These are phyloP conservation scores for Agonopterix alstromeriana DNA, from an alignment of 2,888 invertebrate species.

Conservation along the genomic window DNA sequence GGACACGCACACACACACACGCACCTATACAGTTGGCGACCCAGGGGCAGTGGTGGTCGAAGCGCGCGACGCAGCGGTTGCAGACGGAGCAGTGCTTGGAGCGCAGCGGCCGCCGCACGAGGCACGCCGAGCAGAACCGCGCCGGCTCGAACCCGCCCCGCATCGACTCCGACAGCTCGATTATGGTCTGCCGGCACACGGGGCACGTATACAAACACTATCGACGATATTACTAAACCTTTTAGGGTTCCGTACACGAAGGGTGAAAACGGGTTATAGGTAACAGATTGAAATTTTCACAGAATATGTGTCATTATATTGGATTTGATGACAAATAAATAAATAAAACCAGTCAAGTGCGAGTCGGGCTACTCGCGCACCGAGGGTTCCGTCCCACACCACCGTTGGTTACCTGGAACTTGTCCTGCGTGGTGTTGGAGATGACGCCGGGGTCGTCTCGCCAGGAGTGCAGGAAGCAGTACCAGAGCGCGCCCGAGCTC, in stretches of 20 bases:
- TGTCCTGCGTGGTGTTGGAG: constrained; percentile 87
- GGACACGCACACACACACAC: constrained; percentile 17
- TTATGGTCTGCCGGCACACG: constrained; percentile 81
- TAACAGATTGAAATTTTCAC: no score
- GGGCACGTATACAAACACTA: neutral
- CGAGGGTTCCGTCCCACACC: no score
- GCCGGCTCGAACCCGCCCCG: constrained; percentile 91
- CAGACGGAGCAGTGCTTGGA: constrained; percentile 99
- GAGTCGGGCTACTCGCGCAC: no score
- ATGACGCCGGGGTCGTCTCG: constrained; percentile 96
- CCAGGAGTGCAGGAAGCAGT: constrained; percentile 94
- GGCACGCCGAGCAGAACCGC: constrained; percentile 97
- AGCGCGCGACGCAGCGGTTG: constrained; percentile 96
- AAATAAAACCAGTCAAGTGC: no score
- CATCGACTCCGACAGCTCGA: constrained; percentile 83
- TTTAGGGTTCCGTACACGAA: no score
- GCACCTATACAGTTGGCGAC: constrained; percentile 97
- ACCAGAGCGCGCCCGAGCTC: constrained; percentile 87
- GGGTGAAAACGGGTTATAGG: no score
- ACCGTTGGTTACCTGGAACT: constrained; percentile 84
- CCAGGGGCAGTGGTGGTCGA: constrained; percentile 99
- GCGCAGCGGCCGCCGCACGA: constrained; percentile 93
- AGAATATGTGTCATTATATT: no score
- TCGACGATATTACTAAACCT: no score
- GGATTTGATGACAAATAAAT: no score